These are phyloP conservation scores for Turdus rufiventris DNA, from an alignment of 2,113 vertebrate genomes.

Conservation along the genomic window DNA sequence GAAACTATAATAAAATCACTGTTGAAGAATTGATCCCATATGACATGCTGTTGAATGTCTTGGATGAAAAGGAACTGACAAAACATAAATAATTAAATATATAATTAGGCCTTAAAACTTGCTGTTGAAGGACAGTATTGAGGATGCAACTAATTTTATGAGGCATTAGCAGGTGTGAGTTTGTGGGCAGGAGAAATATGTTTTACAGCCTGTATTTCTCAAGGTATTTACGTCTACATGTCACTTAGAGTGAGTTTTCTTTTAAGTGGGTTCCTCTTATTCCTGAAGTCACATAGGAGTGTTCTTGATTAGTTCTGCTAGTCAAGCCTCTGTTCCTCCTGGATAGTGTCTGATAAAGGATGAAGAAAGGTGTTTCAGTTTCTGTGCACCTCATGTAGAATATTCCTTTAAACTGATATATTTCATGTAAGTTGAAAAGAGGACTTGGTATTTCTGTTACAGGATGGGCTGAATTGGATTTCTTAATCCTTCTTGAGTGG, in stretches of 20 bases:
- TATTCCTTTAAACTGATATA: background rate
- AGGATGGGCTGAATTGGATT: background rate
- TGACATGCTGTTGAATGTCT: slow-evolving; percentile 32
- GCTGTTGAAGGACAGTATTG: background rate
- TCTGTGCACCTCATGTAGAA: background rate
- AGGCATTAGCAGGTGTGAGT: background rate
- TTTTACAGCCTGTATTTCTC: background rate
- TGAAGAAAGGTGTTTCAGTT: background rate
- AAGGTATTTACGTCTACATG: background rate
- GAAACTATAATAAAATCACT: slow-evolving; percentile 50
- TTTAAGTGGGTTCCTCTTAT: background rate
- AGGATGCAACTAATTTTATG: background rate
- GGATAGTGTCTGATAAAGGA: background rate
- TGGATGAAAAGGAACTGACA: slow-evolving; percentile 47
- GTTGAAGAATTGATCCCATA: slow-evolving; percentile 51
- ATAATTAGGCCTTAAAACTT: slow-evolving; percentile 29
- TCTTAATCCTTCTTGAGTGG: background rate
- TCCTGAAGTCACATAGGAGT: background rate
- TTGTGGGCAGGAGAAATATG: background rate
- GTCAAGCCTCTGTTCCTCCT: background rate
- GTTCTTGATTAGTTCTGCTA: background rate
- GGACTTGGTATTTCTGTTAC: background rate
- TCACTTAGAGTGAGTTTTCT: background rate
- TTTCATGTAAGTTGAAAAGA: background rate
- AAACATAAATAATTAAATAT: slow-evolving; percentile 59